phyloP scores from a whole-genome alignment of 2,113 vertebrate species.

The Phoxinus phoxinus region DNA sequence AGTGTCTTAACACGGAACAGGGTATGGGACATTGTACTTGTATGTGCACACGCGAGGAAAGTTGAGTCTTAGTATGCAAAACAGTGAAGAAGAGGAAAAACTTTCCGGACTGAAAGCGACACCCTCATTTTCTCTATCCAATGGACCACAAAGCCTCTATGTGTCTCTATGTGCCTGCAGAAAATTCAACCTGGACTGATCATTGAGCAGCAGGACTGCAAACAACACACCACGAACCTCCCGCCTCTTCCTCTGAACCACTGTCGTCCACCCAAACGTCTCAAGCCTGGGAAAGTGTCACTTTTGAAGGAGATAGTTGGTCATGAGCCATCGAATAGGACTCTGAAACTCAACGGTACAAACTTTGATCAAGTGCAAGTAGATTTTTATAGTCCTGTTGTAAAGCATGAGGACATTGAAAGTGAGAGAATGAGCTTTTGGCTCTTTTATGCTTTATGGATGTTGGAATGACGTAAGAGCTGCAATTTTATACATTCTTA shows the following conservation, averaged over 20 bases:
- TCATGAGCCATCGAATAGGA: constrained; percentile 35
- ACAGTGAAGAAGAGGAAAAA: constrained; percentile 6
- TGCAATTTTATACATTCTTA: constrained; percentile 73
- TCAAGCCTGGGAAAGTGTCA: constrained; percentile 26
- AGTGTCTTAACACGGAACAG: constrained; percentile 55
- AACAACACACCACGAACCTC: constrained; percentile 50
- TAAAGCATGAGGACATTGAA: constrained; percentile 52
- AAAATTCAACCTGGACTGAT: constrained; percentile 32
- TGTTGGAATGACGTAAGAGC: constrained; percentile 65
- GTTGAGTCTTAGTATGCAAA: constrained; percentile 38
- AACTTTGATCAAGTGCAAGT: constrained; percentile 57
- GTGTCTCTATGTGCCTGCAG: constrained; percentile 55
- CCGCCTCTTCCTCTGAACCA: constrained; percentile 21
- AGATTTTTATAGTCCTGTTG: constrained; percentile 57
- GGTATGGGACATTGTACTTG: constrained; percentile 45
- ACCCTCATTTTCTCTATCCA: constrained; percentile 25
- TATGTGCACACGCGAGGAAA: constrained; percentile 24
- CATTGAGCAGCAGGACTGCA: constrained; percentile 71
- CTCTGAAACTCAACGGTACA: constrained; percentile 47
- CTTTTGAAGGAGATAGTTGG: constrained; percentile 10
- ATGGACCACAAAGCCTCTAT: constrained; percentile 40
- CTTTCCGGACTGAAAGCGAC: constrained; percentile 32
- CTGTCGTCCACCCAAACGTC: constrained; percentile 32
- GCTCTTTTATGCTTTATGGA: constrained; percentile 63
- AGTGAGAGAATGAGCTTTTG: constrained; percentile 65